Percentiles rank a stretch among this genome's conserved stretches.
Evolutionary conservation across 1,140 invertebrate genomes (phyloP).

Genomic region (Macrobrachium nipponense): DNA sequence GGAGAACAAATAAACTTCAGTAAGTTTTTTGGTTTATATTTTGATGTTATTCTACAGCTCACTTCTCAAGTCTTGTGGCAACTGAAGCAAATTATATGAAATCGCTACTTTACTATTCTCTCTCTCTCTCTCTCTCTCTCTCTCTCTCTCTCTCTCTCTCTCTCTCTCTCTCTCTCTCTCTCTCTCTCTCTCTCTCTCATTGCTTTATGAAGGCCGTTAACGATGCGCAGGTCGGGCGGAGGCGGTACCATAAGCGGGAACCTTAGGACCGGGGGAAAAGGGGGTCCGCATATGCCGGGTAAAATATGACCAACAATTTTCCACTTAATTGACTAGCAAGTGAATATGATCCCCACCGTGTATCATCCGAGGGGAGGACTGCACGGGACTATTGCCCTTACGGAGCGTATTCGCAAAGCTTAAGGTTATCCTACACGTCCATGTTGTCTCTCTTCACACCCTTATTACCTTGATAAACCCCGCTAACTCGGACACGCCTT

Average conservation of each 20-base stretch:
- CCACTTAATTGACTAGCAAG: slow-evolving; percentile 60
- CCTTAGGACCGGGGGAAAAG: neutral
- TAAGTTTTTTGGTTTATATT: no score
- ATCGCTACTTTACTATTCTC: neutral
- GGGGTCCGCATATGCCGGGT: slow-evolving; percentile 49
- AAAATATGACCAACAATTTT: slow-evolving; percentile 61
- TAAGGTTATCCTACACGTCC: slow-evolving; percentile 15
- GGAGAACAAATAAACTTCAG: no score
- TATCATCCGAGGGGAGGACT: slow-evolving; percentile 16
- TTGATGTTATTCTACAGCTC: no score
- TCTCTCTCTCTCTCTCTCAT: slow-evolving; percentile 7
- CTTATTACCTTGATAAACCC: slow-evolving; percentile 46
- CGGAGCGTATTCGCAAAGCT: neutral
- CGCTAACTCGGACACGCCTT: neutral
- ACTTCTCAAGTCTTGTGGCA: no score
- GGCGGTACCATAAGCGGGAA: neutral
- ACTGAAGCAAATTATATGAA: neutral
- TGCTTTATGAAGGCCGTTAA: neutral
- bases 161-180: slow-evolving; percentile 21
- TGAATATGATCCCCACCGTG: slow-evolving; percentile 57
- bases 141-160: neutral
- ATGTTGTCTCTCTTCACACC: slow-evolving; percentile 37
- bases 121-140: neutral
- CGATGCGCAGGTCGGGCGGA: no score
- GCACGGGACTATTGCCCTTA: slow-evolving; percentile 36